Percentiles rank a stretch among this genome's conserved stretches.
These are phyloP conservation scores for Smittia aterrima DNA, from an alignment of 2,888 invertebrate species.

Conservation along the genomic window DNA sequence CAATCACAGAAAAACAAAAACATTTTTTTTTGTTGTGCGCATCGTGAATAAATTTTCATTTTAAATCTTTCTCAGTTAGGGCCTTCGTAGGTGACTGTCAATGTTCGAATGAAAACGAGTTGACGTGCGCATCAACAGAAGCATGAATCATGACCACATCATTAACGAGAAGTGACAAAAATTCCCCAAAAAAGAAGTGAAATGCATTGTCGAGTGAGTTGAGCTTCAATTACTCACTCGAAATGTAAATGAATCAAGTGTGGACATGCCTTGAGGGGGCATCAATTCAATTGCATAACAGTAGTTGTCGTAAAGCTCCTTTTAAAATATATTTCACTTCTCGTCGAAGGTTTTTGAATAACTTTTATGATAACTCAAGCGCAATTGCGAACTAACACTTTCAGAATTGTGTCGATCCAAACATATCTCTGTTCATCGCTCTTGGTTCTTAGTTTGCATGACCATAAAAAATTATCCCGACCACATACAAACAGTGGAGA, in stretches of 20 bases:
- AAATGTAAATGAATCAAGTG: conserved; percentile 12
- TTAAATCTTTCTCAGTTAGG: neutral
- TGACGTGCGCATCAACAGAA: neutral
- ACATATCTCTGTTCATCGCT: neutral
- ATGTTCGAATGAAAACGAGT: neutral
- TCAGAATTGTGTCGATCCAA: too few relatives aligned
- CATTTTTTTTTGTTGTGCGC: neutral
- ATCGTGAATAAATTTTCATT: conserved; percentile 11
- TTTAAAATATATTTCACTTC: too few relatives aligned
- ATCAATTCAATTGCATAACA: conserved; percentile 25
- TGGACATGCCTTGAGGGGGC: neutral
- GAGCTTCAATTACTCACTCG: too few relatives aligned
- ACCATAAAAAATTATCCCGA: neutral
- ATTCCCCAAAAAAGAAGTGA: too few relatives aligned
- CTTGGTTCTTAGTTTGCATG: neutral
- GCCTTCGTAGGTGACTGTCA: neutral
- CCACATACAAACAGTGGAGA: neutral
- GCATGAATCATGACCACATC: neutral
- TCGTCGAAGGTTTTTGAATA: too few relatives aligned
- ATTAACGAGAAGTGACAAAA: too few relatives aligned
- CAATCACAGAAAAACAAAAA: conserved; percentile 7
- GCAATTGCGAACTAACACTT: too few relatives aligned
- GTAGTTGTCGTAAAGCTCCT: conserved; percentile 27
- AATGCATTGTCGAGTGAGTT: too few relatives aligned
- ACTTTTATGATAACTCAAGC: too few relatives aligned